A percentile compares a stretch with the other conserved stretches of the same genome.
Conservation (phyloP, 2,888 invertebrate species). For the Pedicia rivosa region DNA sequence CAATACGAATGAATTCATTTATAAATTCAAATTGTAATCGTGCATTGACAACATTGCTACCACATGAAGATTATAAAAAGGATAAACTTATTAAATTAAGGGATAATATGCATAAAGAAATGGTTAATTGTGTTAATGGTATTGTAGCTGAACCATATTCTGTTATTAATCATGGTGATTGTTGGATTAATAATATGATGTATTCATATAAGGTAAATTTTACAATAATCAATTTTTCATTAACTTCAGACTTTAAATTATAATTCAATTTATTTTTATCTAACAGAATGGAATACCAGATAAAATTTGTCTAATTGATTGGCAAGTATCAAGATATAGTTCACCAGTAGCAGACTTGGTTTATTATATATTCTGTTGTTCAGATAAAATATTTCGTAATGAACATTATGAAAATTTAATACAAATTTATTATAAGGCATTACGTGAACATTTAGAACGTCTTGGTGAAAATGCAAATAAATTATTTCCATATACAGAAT, state of each 20-base stretch:
- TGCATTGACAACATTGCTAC: conserved; percentile 6
- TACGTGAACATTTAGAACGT: conserved; percentile 9
- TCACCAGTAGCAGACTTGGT: conserved; percentile 10
- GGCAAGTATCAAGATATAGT: conserved; percentile 9
- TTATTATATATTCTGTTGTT: conserved; percentile 9
- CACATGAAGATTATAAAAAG: conserved; percentile 7
- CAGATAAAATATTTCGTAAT: conserved; percentile 8
- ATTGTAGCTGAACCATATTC: conserved; percentile 9
- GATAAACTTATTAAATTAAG: conserved; percentile 5
- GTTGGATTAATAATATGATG: conserved; percentile 10
- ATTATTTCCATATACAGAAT: conserved; percentile 9
- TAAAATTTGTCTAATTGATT: conserved; percentile 8
- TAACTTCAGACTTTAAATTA: not conserved
- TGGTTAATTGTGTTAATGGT: not conserved
- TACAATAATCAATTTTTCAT: not conserved
- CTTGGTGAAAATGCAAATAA: conserved; percentile 8
- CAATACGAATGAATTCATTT: not conserved
- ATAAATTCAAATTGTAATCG: not conserved
- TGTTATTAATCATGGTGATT: conserved; percentile 10
- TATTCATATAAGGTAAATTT: conserved; percentile 8
- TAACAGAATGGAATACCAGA: conserved; percentile 7
- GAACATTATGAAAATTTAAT: conserved; percentile 9
- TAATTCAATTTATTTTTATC: not conserved
- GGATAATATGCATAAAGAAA: not conserved
- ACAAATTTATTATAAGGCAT: conserved; percentile 9